phyloP scores from a whole-genome alignment of 2,113 vertebrate genomes.

The Urocynchramus pylzowi region DNA sequence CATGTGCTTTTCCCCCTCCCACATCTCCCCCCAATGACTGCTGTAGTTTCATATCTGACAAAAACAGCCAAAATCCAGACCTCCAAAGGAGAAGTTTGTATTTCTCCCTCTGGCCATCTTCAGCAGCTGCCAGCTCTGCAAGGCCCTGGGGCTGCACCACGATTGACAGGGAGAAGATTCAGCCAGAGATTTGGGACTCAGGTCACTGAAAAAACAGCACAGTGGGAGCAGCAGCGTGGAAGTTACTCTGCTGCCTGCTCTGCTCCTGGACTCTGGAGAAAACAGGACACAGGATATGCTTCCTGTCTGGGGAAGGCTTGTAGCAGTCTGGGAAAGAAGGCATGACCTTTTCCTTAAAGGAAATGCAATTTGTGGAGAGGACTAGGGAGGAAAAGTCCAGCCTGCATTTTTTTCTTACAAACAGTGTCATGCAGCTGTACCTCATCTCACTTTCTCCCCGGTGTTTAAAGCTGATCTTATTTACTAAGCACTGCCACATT shows the following conservation, averaged over 20 bases:
- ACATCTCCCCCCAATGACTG: not conserved
- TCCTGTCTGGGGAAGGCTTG: conserved; percentile 6
- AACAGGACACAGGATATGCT: conserved; percentile 19
- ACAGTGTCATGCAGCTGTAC: not conserved
- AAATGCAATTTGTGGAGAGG: not conserved
- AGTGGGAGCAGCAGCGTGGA: not conserved
- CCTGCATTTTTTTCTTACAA: not conserved
- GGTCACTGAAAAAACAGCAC: not conserved
- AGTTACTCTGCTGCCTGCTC: not conserved
- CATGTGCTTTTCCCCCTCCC: not conserved
- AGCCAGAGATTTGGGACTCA: not conserved
- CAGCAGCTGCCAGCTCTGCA: not conserved
- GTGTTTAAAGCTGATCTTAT: not conserved
- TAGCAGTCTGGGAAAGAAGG: not conserved
- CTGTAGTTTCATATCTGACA: not conserved
- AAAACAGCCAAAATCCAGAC: conserved; percentile 6
- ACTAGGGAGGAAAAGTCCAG: not conserved
- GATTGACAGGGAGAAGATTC: not conserved
- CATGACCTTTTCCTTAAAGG: not conserved
- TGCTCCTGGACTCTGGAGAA: not conserved
- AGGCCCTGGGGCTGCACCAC: not conserved
- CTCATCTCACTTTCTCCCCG: not conserved
- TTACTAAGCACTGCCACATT: not conserved
- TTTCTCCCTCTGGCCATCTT: not conserved
- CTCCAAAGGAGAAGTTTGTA: not conserved